A percentile compares a stretch with the other conserved stretches of the same genome.
These are phyloP conservation scores for Baccha elongata DNA, from an alignment of 2,888 invertebrate species.

Conservation along the genomic window DNA sequence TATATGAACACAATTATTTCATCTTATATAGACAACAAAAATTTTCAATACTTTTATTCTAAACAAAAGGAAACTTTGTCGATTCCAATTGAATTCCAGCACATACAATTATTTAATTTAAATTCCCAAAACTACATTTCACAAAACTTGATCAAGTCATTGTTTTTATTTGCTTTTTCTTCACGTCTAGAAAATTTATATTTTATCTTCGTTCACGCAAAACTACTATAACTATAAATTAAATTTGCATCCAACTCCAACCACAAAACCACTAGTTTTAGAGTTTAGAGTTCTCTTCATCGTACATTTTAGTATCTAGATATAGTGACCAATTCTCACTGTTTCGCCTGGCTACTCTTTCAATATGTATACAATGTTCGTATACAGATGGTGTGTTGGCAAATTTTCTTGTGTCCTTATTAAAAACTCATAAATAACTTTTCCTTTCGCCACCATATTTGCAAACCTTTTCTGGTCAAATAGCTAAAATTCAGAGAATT, in stretches of 20 bases:
- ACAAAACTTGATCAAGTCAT: too few relatives aligned
- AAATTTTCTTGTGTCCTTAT: constrained; percentile 50
- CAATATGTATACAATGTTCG: neutral
- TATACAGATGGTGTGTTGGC: constrained; percentile 13
- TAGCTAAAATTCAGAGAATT: constrained; percentile 29
- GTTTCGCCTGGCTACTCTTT: neutral
- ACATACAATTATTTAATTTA: too few relatives aligned
- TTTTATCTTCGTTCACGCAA: too few relatives aligned
- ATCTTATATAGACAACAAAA: too few relatives aligned
- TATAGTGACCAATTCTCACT: neutral
- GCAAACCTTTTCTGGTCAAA: constrained; percentile 49
- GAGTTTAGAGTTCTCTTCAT: neutral
- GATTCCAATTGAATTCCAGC: too few relatives aligned
- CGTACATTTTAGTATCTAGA: neutral
- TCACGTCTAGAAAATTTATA: too few relatives aligned
- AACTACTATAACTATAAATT: neutral
- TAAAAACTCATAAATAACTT: constrained; percentile 68
- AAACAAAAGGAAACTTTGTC: too few relatives aligned
- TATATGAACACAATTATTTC: too few relatives aligned
- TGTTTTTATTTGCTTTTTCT: too few relatives aligned
- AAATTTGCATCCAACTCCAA: neutral
- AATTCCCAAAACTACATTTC: too few relatives aligned
- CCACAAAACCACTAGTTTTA: constrained; percentile 1
- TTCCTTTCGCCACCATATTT: constrained; percentile 54
- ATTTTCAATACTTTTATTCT: too few relatives aligned